Percentiles rank a stretch among this genome's conserved stretches.
Evolutionary conservation across 2,888 invertebrate genomes (phyloP).

Genomic region (Phalera bucephala): DNA sequence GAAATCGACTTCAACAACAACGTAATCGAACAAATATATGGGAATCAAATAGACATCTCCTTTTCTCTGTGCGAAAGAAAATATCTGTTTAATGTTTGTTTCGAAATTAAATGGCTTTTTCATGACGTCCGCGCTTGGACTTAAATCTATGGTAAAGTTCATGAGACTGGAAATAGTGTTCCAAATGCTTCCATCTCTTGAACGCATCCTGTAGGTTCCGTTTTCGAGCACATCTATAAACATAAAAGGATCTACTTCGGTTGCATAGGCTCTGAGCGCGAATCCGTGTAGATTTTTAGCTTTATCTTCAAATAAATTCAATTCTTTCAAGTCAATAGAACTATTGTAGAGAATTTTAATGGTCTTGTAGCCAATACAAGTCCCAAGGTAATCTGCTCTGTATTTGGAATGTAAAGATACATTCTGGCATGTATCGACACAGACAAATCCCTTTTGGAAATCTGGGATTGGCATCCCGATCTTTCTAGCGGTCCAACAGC

Average conservation of each 20-base stretch:
- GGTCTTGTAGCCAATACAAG: slow-evolving; percentile 57
- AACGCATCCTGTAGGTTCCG: slow-evolving; percentile 42
- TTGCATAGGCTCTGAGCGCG: slow-evolving; percentile 41
- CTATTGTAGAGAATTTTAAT: slow-evolving; percentile 33
- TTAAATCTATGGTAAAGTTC: slow-evolving; percentile 63
- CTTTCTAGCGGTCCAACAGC: slow-evolving; percentile 56
- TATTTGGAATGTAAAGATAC: slow-evolving; percentile 48
- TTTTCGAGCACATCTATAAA: slow-evolving; percentile 38
- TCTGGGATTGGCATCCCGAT: slow-evolving; percentile 45
- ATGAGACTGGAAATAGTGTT: slow-evolving; percentile 51
- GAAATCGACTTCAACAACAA: slow-evolving; percentile 58
- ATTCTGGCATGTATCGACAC: slow-evolving; percentile 54
- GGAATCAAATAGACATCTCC: slow-evolving; percentile 61
- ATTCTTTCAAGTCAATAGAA: slow-evolving; percentile 12
- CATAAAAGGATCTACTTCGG: slow-evolving; percentile 54
- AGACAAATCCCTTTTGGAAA: slow-evolving; percentile 47
- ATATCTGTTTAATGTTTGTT: slow-evolving; percentile 50
- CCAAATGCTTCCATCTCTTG: slow-evolving; percentile 68
- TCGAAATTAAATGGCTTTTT: slow-evolving; percentile 56
- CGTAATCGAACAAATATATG: slow-evolving; percentile 63
- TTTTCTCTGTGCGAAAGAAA: slow-evolving; percentile 54
- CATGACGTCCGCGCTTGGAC: slow-evolving; percentile 36
- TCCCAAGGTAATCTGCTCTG: slow-evolving; percentile 51
- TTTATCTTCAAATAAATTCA: slow-evolving; percentile 54
- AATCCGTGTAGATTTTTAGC: slow-evolving; percentile 57